phyloP scores from a whole-genome alignment of 2,113 vertebrate genomes.

The Ochotona princeps region DNA sequence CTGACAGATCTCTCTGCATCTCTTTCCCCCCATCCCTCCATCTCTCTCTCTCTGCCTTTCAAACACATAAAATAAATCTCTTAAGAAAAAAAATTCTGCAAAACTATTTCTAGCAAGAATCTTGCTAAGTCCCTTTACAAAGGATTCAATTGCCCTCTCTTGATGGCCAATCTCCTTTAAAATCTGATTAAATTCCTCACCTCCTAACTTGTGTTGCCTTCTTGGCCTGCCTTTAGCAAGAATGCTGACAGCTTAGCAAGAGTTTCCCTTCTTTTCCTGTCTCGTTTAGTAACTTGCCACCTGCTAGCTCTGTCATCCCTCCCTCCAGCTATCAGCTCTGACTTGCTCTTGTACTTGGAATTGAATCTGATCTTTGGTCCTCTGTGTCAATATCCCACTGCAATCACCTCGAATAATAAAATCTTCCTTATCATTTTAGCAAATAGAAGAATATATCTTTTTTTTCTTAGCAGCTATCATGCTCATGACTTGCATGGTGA shows the following conservation, averaged over 20 bases:
- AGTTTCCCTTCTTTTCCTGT: background rate
- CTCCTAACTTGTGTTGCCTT: background rate
- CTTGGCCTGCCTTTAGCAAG: background rate
- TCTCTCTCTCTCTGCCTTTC: no score
- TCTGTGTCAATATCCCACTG: background rate
- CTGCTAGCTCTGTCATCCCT: background rate
- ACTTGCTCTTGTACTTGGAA: background rate
- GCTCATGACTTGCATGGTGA: background rate
- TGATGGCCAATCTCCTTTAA: background rate
- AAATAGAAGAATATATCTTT: background rate
- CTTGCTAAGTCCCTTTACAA: background rate
- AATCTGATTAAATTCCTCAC: background rate
- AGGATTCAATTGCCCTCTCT: background rate
- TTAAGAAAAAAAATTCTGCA: no score
- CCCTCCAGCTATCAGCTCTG: background rate
- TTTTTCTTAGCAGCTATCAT: background rate
- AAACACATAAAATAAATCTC: no score
- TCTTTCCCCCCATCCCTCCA: no score
- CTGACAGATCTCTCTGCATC: no score
- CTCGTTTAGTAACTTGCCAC: background rate
- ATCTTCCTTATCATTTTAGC: background rate
- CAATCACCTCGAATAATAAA: background rate
- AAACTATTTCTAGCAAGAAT: no score
- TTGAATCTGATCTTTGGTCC: background rate
- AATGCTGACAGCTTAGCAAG: background rate